Base-by-base conservation (phyloP, 2,888 invertebrate species). In the Drosophila planitibia region DNA sequence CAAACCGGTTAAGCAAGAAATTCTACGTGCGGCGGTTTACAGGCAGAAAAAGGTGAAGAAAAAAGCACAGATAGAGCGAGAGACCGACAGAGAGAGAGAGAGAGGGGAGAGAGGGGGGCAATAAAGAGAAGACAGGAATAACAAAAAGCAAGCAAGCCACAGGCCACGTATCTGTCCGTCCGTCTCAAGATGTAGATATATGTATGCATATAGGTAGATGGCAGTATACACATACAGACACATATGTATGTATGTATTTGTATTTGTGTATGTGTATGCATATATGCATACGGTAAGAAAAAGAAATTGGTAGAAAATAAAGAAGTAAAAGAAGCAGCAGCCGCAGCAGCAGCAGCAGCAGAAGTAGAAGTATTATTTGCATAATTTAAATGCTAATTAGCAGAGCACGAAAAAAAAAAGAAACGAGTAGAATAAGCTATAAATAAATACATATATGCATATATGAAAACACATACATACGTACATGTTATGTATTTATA, bases 371-470 rank as follows among this genome's bases (percentile, higher is more conserved):
- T 81, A 70, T 86, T 90, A 79, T 86, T 86, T 89, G 86, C 89
- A 86, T 90, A 90, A 86, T 86, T 90, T 73, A 74, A 89, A 86
- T 81, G 89, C 79, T 83, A 86, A 90, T 89, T 75, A 85, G 81
- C 63, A 57, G 69, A 22, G 32, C 47, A 47, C 25, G 22, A 16
- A 51, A 59, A 55, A 59, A 55, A n/a, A 39, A 33, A 33, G 10
- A 49, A 66, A 60, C 58, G 25, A 79, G 57, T 68, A 47, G 55
- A 76, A 74, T n/a, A 62, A 62, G 71, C 63, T 70, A 78, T 80
- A 70, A 77, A 80, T 77, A 70, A 70, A 60, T 28, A 60, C 4
- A 44, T 41, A 51, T 28, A 30, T 41, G 22, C 28, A 66, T 41
- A 53, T 49, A 32, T 37, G 64, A 25, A 37, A 37, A 19, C 37